These are phyloP conservation scores for Sylvia borin DNA, from an alignment of 2,797 vertebrate species.

Conservation along the genomic window DNA sequence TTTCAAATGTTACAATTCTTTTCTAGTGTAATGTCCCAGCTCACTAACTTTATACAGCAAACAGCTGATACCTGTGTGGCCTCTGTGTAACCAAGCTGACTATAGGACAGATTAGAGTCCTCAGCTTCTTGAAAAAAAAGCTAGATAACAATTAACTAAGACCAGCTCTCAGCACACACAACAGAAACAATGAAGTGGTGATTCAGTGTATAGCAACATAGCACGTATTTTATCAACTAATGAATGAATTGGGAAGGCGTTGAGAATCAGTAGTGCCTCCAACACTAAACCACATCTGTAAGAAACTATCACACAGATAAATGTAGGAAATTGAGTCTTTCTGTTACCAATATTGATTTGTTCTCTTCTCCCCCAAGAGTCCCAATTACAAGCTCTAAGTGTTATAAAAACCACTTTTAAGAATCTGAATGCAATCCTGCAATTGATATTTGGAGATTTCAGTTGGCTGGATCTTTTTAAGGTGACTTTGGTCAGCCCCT, in stretches of 20 bases:
- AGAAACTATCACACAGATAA: background rate
- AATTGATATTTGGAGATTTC: background rate
- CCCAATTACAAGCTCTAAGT: background rate
- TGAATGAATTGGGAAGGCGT: background rate
- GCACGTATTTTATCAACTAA: background rate
- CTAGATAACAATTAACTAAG: background rate
- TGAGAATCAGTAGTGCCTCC: background rate
- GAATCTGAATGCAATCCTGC: background rate
- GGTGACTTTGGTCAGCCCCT: background rate
- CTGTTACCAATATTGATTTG: background rate
- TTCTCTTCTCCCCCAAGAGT: background rate
- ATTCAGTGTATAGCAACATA: constrained; percentile 14
- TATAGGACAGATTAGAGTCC: background rate
- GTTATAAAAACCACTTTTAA: background rate
- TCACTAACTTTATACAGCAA: background rate
- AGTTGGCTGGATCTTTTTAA: background rate
- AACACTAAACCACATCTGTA: background rate
- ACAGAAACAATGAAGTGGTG: constrained; percentile 2
- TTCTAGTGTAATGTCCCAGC: background rate
- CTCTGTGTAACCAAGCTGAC: background rate
- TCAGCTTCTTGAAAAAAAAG: constrained; percentile 11
- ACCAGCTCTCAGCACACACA: background rate
- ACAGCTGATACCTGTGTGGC: background rate
- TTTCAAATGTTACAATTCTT: background rate
- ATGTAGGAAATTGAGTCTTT: background rate